phyloP scores from a whole-genome alignment of 2,113 vertebrate genomes.

The Rhabdornis inornatus region DNA sequence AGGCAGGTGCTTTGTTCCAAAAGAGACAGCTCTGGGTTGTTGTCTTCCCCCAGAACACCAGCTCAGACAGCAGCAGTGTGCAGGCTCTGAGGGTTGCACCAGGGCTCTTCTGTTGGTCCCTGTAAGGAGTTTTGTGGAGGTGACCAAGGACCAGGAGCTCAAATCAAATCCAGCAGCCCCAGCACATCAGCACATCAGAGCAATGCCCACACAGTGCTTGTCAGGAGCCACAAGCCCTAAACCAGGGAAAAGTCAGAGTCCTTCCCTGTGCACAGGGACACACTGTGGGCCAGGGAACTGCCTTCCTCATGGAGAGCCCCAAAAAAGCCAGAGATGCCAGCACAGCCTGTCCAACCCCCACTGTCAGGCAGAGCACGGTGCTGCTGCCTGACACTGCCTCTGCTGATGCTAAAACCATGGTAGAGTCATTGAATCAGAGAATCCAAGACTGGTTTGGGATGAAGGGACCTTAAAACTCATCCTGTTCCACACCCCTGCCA shows the following conservation, averaged over 20 bases:
- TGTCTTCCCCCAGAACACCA: neutral
- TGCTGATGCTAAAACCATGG: fast-evolving
- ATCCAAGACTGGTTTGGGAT: neutral
- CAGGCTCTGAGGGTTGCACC: neutral
- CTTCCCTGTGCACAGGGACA: neutral
- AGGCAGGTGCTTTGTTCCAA: neutral
- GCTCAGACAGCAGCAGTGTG: neutral
- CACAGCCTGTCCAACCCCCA: neutral
- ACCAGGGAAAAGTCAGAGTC: neutral
- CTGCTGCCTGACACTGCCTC: neutral
- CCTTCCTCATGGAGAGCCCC: neutral
- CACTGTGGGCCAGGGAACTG: fast-evolving
- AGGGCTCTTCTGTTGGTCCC: neutral
- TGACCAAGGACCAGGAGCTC: neutral
- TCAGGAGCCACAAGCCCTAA: neutral
- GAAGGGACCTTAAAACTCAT: neutral
- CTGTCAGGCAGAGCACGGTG: fast-evolving
- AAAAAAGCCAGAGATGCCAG: neutral
- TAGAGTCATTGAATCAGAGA: fast-evolving
- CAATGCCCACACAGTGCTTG: fast-evolving
- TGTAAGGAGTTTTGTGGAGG: fast-evolving
- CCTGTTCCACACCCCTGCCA: neutral
- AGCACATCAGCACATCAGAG: neutral
- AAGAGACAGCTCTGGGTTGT: neutral
- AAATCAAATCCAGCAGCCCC: neutral